phyloP scores from a whole-genome alignment of 2,888 invertebrate species.

The Tinea trinotella region DNA sequence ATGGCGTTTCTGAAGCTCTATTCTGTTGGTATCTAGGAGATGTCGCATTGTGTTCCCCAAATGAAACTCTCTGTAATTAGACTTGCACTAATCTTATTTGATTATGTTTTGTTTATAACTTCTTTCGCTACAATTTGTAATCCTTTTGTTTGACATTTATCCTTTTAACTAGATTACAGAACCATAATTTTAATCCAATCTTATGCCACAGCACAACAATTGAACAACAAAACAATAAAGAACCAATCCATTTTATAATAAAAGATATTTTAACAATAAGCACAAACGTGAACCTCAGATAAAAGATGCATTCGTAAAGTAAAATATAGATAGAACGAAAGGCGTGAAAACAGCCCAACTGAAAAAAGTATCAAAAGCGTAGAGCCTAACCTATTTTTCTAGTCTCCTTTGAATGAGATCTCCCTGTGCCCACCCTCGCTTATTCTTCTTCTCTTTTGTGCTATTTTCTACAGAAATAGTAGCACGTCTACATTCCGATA shows the following conservation, averaged over 20 bases:
- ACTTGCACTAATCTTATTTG: not conserved
- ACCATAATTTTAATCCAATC: too few relatives aligned
- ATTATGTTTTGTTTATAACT: too few relatives aligned
- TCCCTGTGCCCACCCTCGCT: constrained; percentile 33
- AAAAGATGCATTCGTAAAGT: constrained; percentile 1
- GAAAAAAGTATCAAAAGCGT: constrained; percentile 21
- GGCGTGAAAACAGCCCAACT: constrained; percentile 20
- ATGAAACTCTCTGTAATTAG: not conserved
- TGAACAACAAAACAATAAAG: too few relatives aligned
- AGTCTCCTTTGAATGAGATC: constrained; percentile 51
- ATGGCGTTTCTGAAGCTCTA: constrained; percentile 37
- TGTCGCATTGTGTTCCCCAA: constrained; percentile 10
- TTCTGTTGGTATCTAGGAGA: constrained; percentile 16
- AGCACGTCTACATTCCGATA: constrained; percentile 17
- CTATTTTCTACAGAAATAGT: constrained; percentile 18
- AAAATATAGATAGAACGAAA: not conserved
- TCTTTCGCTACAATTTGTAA: too few relatives aligned
- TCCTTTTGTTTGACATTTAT: too few relatives aligned
- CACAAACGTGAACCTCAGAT: not conserved
- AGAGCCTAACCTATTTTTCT: constrained; percentile 35
- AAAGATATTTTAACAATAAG: not conserved
- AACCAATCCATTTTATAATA: not conserved
- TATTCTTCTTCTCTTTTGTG: constrained; percentile 65
- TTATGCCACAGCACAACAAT: too few relatives aligned
- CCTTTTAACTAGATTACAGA: too few relatives aligned